A percentile compares a stretch with the other conserved stretches of the same genome.
These are phyloP conservation scores for Pitangus sulphuratus DNA, from an alignment of 2,797 vertebrate genomes.

Conservation along the genomic window DNA sequence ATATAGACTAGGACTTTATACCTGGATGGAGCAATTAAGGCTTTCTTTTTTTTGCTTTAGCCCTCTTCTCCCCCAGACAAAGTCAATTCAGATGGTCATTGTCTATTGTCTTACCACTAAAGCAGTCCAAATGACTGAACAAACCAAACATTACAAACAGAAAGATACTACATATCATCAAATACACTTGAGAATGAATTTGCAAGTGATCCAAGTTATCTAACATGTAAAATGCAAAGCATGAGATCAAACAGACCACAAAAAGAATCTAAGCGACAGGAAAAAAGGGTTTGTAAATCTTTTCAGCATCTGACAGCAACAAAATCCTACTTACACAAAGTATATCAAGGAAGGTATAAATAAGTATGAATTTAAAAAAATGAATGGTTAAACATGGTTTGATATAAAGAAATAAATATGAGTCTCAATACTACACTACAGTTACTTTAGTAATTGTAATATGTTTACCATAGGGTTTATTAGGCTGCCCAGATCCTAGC, in stretches of 20 bases:
- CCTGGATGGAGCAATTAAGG: neutral
- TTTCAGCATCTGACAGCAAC: neutral
- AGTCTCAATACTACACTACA: neutral
- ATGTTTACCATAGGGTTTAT: neutral
- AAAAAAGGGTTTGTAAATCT: neutral
- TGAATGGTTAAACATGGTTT: neutral
- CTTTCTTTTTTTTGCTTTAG: neutral
- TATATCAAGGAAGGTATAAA: neutral
- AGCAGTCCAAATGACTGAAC: neutral
- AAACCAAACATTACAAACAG: neutral
- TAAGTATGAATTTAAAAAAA: neutral
- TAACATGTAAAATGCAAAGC: neutral
- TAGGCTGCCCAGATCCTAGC: neutral
- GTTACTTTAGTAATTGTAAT: neutral
- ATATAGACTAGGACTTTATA: neutral
- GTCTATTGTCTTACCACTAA: neutral
- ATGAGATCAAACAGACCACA: neutral
- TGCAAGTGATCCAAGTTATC: neutral
- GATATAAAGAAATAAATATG: neutral
- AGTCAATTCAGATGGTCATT: neutral
- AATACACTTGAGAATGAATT: neutral
- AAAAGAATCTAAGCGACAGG: neutral
- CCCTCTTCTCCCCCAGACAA: neutral
- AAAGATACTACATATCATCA: neutral
- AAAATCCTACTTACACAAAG: neutral